Conservation (phyloP, 2,113 vertebrate genomes). For the Elephantulus edwardii region DNA sequence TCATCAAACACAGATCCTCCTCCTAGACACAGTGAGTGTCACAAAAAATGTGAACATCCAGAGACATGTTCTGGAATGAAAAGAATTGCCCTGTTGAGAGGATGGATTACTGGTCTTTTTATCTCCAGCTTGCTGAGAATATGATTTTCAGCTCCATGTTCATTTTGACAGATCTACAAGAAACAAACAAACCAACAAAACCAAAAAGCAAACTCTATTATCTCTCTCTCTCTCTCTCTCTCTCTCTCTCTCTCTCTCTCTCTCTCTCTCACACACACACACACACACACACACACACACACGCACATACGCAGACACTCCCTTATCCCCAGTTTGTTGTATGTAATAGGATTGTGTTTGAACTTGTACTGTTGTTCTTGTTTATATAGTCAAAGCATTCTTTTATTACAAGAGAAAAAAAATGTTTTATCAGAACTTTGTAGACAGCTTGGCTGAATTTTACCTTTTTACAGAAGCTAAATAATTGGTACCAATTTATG, state of each 20-base stretch:
- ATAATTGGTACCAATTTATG: slow-evolving; percentile 26
- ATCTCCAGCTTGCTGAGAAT: neutral
- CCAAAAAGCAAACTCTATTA: neutral
- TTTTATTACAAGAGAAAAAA: slow-evolving; percentile 25
- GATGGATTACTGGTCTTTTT: neutral
- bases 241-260: no score
- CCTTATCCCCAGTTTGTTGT: neutral
- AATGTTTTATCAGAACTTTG: slow-evolving; percentile 23
- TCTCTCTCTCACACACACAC: no score
- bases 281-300: neutral
- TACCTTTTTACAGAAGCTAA: slow-evolving; percentile 42
- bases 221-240: no score
- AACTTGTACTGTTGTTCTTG: slow-evolving; percentile 11
- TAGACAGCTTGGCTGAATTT: slow-evolving; percentile 29
- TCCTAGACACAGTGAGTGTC: neutral
- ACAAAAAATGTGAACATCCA: neutral
- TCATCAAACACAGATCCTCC: neutral
- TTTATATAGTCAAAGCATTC: slow-evolving; percentile 24
- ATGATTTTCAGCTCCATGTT: slow-evolving; percentile 15
- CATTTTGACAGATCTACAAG: neutral
- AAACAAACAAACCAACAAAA: neutral
- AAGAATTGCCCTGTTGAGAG: neutral
- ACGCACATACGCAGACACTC: neutral
- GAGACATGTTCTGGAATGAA: slow-evolving; percentile 3
- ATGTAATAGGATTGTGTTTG: slow-evolving; percentile 43